Percentiles rank a stretch among this genome's conserved stretches.
Evolutionary conservation across 2,797 vertebrate species (phyloP).

Genomic region (Anableps anableps): DNA sequence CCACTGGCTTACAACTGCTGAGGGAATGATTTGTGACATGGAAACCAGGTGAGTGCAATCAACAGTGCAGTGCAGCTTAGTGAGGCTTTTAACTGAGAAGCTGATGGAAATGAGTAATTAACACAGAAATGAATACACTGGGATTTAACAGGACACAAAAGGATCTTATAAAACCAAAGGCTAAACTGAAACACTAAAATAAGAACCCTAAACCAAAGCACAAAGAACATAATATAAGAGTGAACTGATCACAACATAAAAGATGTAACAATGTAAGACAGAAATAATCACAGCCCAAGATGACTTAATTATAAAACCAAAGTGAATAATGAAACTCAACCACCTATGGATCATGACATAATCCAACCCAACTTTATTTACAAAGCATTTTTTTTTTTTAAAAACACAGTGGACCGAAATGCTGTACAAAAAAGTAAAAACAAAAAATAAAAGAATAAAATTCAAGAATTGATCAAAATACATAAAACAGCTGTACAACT

Average conservation of each 20-base stretch:
- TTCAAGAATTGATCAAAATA: too few species aligned
- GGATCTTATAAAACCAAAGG: not conserved
- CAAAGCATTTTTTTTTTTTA: too few species aligned
- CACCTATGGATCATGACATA: not conserved
- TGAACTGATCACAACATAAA: not conserved
- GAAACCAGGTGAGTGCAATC: not conserved
- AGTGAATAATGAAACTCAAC: not conserved
- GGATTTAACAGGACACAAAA: not conserved
- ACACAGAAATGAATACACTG: not conserved
- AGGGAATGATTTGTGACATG: not conserved
- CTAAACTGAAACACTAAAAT: not conserved
- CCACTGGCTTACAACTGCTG: not conserved
- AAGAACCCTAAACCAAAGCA: not conserved
- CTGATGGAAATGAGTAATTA: not conserved
- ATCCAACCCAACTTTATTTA: too few species aligned
- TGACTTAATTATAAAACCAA: not conserved
- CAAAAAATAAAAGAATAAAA: too few species aligned
- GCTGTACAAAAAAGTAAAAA: too few species aligned
- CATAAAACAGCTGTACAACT: too few species aligned
- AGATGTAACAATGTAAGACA: not conserved
- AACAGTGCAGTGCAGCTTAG: not conserved
- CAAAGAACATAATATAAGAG: not conserved
- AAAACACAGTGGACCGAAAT: too few species aligned
- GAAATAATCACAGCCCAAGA: not conserved
- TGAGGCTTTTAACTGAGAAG: not conserved